phyloP scores from a whole-genome alignment of 1,140 invertebrate genomes.

The Euglossa dilemma region DNA sequence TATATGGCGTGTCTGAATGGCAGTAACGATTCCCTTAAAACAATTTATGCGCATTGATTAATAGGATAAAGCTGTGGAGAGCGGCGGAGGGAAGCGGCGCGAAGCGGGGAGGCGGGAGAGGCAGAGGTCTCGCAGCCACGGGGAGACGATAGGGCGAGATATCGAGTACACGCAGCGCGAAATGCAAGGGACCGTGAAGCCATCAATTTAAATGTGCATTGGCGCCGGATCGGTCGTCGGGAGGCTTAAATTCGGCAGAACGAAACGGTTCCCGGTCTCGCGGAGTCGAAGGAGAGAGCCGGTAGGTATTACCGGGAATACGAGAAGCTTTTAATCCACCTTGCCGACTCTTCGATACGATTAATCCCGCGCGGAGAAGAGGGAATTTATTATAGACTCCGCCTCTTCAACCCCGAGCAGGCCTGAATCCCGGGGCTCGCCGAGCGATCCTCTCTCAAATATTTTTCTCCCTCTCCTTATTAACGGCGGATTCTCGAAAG shows the following conservation, averaged over 20 bases:
- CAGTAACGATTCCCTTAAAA: conserved; percentile 71
- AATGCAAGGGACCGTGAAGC: conserved; percentile 69
- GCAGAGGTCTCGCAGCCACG: conserved; percentile 1
- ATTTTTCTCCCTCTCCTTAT: conserved; percentile 18
- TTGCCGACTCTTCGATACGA: conserved; percentile 48
- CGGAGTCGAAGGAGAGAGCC: conserved; percentile 15
- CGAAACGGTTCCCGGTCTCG: conserved; percentile 22
- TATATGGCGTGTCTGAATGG: conserved; percentile 59
- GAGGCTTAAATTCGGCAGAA: conserved; percentile 63
- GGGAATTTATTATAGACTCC: conserved; percentile 53
- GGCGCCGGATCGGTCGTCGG: conserved; percentile 55
- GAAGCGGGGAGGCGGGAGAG: background rate
- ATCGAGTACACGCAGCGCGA: conserved; percentile 64
- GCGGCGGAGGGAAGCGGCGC: conserved; percentile 13
- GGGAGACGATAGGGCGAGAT: conserved; percentile 49
- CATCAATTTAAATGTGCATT: conserved; percentile 69
- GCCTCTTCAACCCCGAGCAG: background rate
- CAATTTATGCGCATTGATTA: conserved; percentile 72
- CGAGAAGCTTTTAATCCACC: conserved; percentile 61
- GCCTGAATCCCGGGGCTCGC: background rate
- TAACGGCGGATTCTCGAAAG: conserved; percentile 11
- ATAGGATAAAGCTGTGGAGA: conserved; percentile 67
- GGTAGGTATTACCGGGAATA: conserved; percentile 41
- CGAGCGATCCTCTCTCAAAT: conserved; percentile 10
- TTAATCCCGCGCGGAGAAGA: conserved; percentile 49